phyloP scores from a whole-genome alignment of 2,113 vertebrate genomes.

The Platycercus adscitus region DNA sequence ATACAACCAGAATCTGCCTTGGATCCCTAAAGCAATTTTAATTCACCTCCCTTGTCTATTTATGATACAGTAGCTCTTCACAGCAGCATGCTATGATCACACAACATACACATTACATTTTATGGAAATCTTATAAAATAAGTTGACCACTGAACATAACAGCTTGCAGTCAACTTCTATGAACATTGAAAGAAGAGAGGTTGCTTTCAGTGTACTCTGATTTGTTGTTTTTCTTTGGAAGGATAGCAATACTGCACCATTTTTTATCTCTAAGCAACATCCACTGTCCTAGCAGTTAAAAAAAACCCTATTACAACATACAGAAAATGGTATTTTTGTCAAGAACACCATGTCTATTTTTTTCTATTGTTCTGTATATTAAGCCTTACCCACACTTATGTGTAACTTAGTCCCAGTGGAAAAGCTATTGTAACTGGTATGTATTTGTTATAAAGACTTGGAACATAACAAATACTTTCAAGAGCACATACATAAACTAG shows the following conservation, averaged over 20 bases:
- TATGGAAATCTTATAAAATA: background rate
- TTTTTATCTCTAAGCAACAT: background rate
- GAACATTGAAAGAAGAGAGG: rapidly evolving
- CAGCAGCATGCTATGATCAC: background rate
- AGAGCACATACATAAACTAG: background rate
- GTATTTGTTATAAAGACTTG: background rate
- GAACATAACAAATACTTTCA: background rate
- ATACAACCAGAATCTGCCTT: background rate
- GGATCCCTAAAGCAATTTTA: background rate
- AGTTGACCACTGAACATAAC: background rate
- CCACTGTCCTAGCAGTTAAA: background rate
- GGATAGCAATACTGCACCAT: background rate
- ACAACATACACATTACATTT: background rate
- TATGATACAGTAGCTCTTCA: background rate
- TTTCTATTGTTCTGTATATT: background rate
- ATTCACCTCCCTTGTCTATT: background rate
- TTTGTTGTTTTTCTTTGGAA: background rate
- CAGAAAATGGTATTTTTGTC: background rate
- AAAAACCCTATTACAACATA: background rate
- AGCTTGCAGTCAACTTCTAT: background rate
- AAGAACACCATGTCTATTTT: background rate
- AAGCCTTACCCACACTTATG: background rate
- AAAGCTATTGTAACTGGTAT: background rate
- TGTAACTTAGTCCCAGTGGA: background rate
- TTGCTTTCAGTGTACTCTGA: background rate